phyloP scores from a whole-genome alignment of 2,888 invertebrate species.

The Drosophila mimica region DNA sequence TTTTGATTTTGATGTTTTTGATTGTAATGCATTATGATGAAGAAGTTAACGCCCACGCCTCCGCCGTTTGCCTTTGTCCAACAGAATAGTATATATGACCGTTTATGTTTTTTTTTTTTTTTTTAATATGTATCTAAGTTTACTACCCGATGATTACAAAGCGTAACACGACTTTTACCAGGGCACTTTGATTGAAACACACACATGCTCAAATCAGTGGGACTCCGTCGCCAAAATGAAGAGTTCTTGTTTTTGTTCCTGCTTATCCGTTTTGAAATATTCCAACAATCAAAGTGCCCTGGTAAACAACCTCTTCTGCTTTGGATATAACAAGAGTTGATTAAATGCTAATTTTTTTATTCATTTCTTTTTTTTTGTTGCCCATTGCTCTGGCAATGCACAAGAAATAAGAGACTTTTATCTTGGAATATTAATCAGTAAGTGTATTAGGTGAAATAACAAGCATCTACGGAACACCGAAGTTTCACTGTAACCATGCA shows the following conservation, averaged over 20 bases:
- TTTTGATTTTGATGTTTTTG: slow-evolving; percentile 70
- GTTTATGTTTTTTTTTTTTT: background rate
- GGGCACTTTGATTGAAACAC: slow-evolving; percentile 14
- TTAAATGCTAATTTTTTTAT: background rate
- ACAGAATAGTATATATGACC: slow-evolving; percentile 24
- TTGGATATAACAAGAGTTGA: background rate
- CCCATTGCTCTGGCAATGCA: background rate
- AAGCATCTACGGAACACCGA: slow-evolving; percentile 14
- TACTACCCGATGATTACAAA: slow-evolving; percentile 1
- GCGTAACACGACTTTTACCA: slow-evolving; percentile 13
- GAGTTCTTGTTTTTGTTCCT: background rate
- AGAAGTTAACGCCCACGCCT: slow-evolving; percentile 39
- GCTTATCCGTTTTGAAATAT: slow-evolving; percentile 4
- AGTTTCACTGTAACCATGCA: slow-evolving; percentile 23
- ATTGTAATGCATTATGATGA: slow-evolving; percentile 71
- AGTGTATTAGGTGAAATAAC: background rate
- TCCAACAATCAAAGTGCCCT: slow-evolving; percentile 14
- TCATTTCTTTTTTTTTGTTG: background rate
- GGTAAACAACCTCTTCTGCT: background rate
- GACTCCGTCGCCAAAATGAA: background rate
- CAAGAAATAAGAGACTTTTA: background rate
- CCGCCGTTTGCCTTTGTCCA: slow-evolving; percentile 17
- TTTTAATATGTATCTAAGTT: background rate
- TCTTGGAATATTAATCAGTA: background rate
- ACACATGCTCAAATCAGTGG: background rate